Conservation (phyloP, 1,140 invertebrate genomes). For the Portunus trituberculatus region DNA sequence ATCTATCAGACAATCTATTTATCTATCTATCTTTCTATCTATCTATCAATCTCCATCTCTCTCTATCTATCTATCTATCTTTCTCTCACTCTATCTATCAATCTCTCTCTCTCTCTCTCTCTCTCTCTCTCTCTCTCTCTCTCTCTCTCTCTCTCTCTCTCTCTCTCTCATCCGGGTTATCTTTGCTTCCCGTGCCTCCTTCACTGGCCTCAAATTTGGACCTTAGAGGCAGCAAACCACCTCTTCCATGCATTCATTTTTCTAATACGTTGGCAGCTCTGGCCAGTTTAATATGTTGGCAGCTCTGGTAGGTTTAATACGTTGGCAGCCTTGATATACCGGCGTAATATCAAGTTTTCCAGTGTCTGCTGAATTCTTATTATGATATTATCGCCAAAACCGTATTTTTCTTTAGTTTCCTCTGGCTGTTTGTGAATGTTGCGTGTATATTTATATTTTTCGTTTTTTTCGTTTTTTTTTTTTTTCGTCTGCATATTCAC, state of each 20-base stretch:
- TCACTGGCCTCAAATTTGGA: not conserved
- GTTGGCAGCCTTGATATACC: not conserved
- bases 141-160: not conserved
- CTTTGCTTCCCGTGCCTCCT: not conserved
- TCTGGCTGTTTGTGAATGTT: not conserved
- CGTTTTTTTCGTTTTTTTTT: not conserved
- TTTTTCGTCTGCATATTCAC: not conserved
- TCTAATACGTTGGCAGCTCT: not conserved
- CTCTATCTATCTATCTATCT: not conserved
- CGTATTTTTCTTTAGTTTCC: slow-evolving; percentile 1
- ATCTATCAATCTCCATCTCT: not conserved
- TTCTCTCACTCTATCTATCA: not conserved
- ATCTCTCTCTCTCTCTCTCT: slow-evolving; percentile 9
- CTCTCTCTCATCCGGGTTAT: not conserved
- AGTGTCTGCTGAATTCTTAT: slow-evolving; percentile 22
- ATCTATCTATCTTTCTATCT: not conserved
- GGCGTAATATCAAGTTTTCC: slow-evolving; percentile 12
- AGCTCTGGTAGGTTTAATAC: not conserved
- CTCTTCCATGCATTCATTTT: not conserved
- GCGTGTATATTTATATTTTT: not conserved
- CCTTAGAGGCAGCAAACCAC: not conserved
- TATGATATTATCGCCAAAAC: slow-evolving; percentile 3
- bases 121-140: not conserved
- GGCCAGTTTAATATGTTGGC: not conserved
- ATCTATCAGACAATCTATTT: no score